Evolutionary conservation across 2,888 invertebrate genomes (phyloP).

Genomic region (Lepidocyrtinus sp.): DNA sequence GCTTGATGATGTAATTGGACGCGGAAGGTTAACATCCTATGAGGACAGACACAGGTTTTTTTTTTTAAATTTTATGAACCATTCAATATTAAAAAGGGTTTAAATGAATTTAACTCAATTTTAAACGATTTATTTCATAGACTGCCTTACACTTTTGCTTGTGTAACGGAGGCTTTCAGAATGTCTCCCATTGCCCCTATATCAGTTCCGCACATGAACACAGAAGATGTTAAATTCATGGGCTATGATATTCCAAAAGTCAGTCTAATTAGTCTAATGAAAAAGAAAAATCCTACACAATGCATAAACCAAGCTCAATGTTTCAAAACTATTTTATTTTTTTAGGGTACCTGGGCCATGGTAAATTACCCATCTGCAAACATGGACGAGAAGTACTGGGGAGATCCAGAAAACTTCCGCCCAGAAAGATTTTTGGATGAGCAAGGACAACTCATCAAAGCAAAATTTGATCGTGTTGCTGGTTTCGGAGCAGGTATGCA

Average conservation of each 20-base stretch:
- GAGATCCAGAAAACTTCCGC: constrained; percentile 68
- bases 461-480: constrained; percentile 63
- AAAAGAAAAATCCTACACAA: no score
- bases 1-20: constrained; percentile 56
- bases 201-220: constrained; percentile 75
- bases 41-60: constrained; percentile 54
- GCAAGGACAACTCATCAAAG: constrained; percentile 64
- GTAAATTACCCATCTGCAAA: constrained; percentile 66
- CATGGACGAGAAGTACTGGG: constrained; percentile 68
- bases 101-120: not conserved
- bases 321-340: no score
- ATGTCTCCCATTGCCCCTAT: constrained; percentile 74
- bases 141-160: constrained; percentile 77
- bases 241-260: constrained; percentile 76
- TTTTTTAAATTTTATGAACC: constrained; percentile 31
- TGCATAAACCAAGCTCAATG: not conserved
- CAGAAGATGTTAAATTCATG: constrained; percentile 75
- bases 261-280: no score
- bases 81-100: not conserved
- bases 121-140: no score
- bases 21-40: constrained; percentile 46
- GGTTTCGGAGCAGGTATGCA: constrained; percentile 69
- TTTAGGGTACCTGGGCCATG: constrained; percentile 61
- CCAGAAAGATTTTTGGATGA: constrained; percentile 69
- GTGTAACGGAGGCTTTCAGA: constrained; percentile 75